Conservation (phyloP, 1,140 invertebrate genomes). For the Reticulitermes speratus region DNA sequence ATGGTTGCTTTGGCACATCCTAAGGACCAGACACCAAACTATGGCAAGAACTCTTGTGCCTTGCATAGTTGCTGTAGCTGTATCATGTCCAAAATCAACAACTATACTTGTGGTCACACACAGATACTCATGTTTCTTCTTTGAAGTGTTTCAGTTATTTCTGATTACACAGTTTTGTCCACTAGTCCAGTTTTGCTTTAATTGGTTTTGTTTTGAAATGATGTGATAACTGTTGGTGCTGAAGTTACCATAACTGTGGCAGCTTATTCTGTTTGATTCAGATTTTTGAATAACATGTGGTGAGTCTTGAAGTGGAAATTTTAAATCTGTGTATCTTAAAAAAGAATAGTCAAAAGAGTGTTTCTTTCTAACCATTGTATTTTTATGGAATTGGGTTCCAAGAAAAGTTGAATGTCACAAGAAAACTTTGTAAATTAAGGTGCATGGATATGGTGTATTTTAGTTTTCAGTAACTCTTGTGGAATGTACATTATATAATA, state of each 20-base stretch:
- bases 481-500: conserved; percentile 1
- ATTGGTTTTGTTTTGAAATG: neutral
- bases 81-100: too few species aligned
- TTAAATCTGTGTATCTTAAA: neutral
- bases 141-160: too few species aligned
- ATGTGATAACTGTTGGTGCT: neutral
- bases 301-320: too few species aligned
- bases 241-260: neutral
- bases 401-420: neutral
- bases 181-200: neutral
- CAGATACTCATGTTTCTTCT: too few species aligned
- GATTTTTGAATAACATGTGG: too few species aligned
- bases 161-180: neutral
- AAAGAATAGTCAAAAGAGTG: neutral
- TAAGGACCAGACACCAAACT: too few species aligned
- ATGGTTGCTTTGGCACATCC: too few species aligned
- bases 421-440: neutral
- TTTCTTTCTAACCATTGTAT: neutral
- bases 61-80: too few species aligned
- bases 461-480: neutral
- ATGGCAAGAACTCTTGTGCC: too few species aligned
- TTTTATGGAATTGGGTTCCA: neutral
- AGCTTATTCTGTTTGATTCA: too few species aligned
- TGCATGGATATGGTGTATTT: neutral
- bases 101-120: too few species aligned